phyloP scores from a whole-genome alignment of 2,797 vertebrate species.

The Neomorphus geoffroyi region DNA sequence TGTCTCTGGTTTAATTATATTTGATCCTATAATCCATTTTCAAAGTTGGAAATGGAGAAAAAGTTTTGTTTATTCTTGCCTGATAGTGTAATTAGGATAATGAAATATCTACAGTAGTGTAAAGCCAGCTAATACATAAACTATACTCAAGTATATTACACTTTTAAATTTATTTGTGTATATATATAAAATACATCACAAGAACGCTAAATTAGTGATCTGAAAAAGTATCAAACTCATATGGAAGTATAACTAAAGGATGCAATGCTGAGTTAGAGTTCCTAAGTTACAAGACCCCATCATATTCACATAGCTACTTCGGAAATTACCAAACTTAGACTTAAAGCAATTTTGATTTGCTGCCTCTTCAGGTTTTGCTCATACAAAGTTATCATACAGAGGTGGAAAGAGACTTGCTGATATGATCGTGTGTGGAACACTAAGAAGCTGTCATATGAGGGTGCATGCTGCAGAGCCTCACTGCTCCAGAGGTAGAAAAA shows the following conservation, averaged over 20 bases:
- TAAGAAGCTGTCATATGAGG: neutral
- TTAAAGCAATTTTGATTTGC: neutral
- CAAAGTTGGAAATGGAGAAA: constrained; percentile 42
- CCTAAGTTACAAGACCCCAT: neutral
- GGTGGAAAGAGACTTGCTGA: neutral
- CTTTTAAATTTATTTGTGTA: neutral
- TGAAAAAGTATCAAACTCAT: neutral
- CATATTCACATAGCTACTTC: neutral
- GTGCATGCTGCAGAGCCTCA: neutral
- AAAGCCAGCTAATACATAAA: neutral
- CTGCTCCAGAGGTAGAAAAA: neutral
- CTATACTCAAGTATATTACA: neutral
- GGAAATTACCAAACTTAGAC: neutral
- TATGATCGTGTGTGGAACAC: fast-evolving
- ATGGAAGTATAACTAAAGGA: neutral
- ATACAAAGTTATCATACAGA: neutral
- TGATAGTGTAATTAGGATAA: constrained; percentile 42
- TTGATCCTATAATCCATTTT: constrained; percentile 42
- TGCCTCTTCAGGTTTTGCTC: neutral
- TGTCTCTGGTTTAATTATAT: constrained; percentile 55
- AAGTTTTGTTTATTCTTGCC: constrained; percentile 51
- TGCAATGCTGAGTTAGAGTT: neutral
- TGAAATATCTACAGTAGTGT: constrained; percentile 28
- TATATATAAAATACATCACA: neutral
- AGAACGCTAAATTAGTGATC: neutral